These are phyloP conservation scores for Strigops habroptila DNA, from an alignment of 2,113 vertebrate species.

Conservation along the genomic window DNA sequence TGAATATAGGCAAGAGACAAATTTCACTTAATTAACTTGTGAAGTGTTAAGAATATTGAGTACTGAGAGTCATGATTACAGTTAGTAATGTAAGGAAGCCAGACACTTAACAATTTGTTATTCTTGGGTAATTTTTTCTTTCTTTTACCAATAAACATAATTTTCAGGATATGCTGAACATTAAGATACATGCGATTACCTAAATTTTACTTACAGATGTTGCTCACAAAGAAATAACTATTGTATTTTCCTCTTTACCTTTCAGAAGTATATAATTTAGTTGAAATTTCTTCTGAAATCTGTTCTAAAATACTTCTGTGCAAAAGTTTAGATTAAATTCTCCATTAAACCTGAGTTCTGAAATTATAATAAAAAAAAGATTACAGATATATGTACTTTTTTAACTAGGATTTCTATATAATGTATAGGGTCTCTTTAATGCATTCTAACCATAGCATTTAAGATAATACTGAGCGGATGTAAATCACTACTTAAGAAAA, in stretches of 20 bases:
- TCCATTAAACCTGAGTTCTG: not conserved
- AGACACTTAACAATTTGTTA: not conserved
- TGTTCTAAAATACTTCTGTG: not conserved
- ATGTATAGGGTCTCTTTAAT: not conserved
- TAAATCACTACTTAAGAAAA: not conserved
- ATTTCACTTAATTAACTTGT: not conserved
- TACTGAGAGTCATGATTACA: not conserved
- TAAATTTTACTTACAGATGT: not conserved
- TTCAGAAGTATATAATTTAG: not conserved
- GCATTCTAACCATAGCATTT: not conserved
- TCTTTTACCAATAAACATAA: not conserved
- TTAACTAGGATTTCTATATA: not conserved
- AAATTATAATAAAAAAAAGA: not conserved
- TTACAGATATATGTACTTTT: not conserved
- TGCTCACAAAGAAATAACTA: not conserved
- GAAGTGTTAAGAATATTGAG: not conserved
- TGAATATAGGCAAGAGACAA: not conserved
- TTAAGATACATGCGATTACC: not conserved
- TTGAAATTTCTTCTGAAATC: not conserved
- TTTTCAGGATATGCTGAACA: not conserved
- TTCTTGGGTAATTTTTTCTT: not conserved
- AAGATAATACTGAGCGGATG: not conserved
- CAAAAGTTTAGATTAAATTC: not conserved
- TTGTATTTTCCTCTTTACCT: not conserved
- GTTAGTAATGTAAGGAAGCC: not conserved